Conservation (phyloP, 2,797 vertebrate genomes). For the Acestrorhynchus altus region DNA sequence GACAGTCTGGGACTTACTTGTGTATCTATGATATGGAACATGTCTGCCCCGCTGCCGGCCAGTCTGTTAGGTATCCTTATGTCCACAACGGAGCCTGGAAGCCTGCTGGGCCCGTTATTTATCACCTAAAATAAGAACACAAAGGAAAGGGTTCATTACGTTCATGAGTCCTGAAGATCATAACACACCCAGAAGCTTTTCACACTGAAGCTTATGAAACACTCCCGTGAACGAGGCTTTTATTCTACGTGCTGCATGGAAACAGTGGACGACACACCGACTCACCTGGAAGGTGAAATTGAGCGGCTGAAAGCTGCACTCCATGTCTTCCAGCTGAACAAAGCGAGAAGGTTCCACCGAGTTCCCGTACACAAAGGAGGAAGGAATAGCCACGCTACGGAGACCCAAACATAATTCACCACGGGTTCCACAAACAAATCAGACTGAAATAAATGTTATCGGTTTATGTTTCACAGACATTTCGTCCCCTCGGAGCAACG, state of each 20-base stretch:
- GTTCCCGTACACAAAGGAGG: constrained; percentile 93
- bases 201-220: background rate
- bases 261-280: background rate
- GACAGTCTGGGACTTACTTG: constrained; percentile 79
- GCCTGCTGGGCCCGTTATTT: constrained; percentile 94
- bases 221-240: too few relatives aligned
- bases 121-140: constrained; percentile 83
- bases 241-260: background rate
- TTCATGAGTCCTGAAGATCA: background rate
- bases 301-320: constrained; percentile 93
- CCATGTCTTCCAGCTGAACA: constrained; percentile 85
- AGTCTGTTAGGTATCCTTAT: constrained; percentile 92
- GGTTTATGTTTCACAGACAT: too few relatives aligned
- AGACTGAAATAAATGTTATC: background rate
- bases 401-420: constrained; percentile 1
- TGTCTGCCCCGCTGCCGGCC: constrained; percentile 86
- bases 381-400: constrained; percentile 87
- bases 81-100: constrained; percentile 89
- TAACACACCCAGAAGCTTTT: too few relatives aligned
- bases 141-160: constrained; percentile 17
- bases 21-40: constrained; percentile 90
- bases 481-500: too few relatives aligned
- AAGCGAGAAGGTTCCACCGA: constrained; percentile 88
- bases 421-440: background rate
- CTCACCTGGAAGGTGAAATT: constrained; percentile 94